Conservation (phyloP, 2,113 vertebrate genomes). For the Oreochromis niloticus region DNA sequence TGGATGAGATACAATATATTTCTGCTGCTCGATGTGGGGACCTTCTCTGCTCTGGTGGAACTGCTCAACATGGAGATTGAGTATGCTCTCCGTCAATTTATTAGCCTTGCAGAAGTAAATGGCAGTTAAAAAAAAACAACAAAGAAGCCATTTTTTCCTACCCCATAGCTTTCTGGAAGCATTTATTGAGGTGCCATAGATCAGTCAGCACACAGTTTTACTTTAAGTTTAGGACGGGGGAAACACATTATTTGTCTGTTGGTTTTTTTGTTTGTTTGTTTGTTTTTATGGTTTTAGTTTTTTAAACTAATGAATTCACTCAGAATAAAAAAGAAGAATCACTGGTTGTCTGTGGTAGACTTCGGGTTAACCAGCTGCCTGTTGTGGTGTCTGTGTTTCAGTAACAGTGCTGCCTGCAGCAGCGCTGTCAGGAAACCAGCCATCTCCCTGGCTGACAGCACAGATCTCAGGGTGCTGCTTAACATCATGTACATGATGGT, state of each 20-base stretch:
- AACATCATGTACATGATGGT: constrained; percentile 99
- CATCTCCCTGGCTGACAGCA: constrained; percentile 97
- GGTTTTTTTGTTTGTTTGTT: neutral
- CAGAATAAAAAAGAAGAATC: neutral
- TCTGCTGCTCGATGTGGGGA: constrained; percentile 88
- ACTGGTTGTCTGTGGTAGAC: neutral
- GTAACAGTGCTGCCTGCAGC: constrained; percentile 95
- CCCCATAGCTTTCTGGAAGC: neutral
- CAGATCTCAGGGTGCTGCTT: constrained; percentile 90
- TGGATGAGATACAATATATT: constrained; percentile 97
- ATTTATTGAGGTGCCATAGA: neutral
- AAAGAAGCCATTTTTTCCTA: neutral
- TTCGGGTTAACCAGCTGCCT: neutral
- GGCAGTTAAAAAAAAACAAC: neutral
- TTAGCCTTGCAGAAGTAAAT: neutral
- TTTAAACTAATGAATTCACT: neutral
- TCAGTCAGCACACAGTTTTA: neutral
- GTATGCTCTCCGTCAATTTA: constrained; percentile 67
- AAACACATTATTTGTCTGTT: neutral
- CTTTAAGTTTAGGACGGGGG: neutral
- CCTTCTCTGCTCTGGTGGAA: constrained; percentile 92
- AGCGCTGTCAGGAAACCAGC: constrained; percentile 95
- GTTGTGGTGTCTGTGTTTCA: constrained; percentile 35
- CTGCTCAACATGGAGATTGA: constrained; percentile 99
- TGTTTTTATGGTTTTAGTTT: neutral